Conservation (phyloP, 1,140 invertebrate genomes). For the Sarcophaga bullata region DNA sequence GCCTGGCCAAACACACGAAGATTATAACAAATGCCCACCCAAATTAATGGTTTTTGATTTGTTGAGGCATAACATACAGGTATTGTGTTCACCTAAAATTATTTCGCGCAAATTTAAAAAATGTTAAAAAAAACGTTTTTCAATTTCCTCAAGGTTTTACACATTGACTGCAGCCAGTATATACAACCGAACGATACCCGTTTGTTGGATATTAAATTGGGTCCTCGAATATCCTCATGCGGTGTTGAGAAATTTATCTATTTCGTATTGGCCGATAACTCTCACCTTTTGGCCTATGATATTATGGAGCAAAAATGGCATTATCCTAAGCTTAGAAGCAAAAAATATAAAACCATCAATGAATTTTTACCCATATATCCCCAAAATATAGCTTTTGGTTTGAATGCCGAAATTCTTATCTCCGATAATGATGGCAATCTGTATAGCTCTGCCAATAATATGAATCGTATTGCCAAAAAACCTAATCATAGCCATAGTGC, state of each 20-base stretch:
- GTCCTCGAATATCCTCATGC: constrained; percentile 51
- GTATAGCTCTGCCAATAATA: constrained; percentile 42
- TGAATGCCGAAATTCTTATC: constrained; percentile 51
- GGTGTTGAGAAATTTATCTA: constrained; percentile 57
- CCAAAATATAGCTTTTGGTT: constrained; percentile 52
- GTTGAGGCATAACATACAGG: constrained; percentile 55
- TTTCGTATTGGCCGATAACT: constrained; percentile 49
- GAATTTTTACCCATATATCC: constrained; percentile 55
- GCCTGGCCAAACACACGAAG: constrained; percentile 32
- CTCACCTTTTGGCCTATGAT: constrained; percentile 58
- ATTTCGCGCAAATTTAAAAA: neutral
- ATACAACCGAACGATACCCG: constrained; percentile 46
- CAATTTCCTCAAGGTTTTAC: constrained; percentile 48
- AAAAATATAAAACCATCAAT: constrained; percentile 54
- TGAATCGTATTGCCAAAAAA: neutral
- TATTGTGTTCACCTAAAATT: neutral
- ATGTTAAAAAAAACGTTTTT: no score
- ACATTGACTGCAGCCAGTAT: constrained; percentile 56
- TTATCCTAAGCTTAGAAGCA: constrained; percentile 46
- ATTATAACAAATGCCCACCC: constrained; percentile 48
- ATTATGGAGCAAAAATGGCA: constrained; percentile 61
- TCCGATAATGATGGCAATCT: constrained; percentile 55
- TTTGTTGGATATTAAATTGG: constrained; percentile 53
- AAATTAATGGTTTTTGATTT: constrained; percentile 61
- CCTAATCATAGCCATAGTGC: neutral